Percentiles rank a stretch among this genome's conserved stretches.
phyloP scores from a whole-genome alignment of 2,113 vertebrate species.

The Pogonocichla stellata region DNA sequence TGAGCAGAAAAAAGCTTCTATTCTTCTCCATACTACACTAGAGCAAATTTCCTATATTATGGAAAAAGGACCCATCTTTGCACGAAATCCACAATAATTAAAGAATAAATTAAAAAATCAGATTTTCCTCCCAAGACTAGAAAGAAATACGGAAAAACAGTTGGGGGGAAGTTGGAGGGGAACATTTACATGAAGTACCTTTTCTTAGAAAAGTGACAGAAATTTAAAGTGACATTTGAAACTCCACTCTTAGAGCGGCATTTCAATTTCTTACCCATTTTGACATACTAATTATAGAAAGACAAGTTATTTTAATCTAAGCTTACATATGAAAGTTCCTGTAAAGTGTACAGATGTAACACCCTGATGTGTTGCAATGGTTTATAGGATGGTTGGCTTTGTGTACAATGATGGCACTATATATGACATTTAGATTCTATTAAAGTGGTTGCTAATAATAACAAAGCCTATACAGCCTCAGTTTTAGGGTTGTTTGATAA shows the following conservation, averaged over 20 bases:
- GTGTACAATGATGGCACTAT: background rate
- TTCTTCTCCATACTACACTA: background rate
- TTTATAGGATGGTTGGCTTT: background rate
- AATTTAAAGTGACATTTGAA: constrained; percentile 1
- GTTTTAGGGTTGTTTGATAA: background rate
- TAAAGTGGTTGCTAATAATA: background rate
- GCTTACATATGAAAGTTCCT: background rate
- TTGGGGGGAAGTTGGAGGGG: background rate
- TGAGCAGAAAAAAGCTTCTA: background rate
- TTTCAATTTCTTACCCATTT: background rate
- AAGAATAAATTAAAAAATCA: background rate
- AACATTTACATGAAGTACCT: background rate
- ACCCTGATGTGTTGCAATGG: background rate
- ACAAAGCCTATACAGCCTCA: background rate
- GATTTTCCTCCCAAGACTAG: background rate
- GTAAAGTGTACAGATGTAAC: background rate
- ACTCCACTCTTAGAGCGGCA: background rate
- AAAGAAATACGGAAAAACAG: background rate
- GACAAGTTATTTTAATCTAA: background rate
- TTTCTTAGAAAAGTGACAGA: background rate
- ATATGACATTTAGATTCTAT: background rate
- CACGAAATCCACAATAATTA: background rate
- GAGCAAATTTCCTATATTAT: background rate
- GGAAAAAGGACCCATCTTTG: background rate
- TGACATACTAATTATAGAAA: background rate